Evolutionary conservation across 2,113 vertebrate genomes (phyloP).

Genomic region (Nothocercus julius): DNA sequence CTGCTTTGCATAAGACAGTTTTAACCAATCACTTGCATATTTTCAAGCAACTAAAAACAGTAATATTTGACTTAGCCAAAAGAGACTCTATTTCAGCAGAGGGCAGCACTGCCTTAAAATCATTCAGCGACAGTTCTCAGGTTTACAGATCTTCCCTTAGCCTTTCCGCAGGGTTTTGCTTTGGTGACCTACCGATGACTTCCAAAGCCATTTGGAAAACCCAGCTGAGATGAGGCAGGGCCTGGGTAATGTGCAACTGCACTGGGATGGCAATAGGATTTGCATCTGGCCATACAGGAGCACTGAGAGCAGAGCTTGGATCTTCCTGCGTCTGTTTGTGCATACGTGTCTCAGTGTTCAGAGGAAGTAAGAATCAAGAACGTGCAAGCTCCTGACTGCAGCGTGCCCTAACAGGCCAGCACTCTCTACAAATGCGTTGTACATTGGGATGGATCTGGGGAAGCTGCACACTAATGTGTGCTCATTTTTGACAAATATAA

Average conservation of each 20-base stretch:
- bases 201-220: not conserved
- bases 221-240: not conserved
- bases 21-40: not conserved
- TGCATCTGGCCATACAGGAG: not conserved
- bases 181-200: not conserved
- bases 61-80: not conserved
- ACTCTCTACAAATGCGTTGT: not conserved
- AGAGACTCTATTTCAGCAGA: not conserved
- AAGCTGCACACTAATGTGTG: not conserved
- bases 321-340: fast-evolving
- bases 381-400: not conserved
- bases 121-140: not conserved
- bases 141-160: not conserved
- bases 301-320: fast-evolving
- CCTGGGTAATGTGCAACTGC: not conserved
- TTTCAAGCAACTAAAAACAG: not conserved
- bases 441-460: not conserved
- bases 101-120: not conserved
- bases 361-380: not conserved
- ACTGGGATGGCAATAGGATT: not conserved
- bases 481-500: not conserved
- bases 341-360: not conserved
- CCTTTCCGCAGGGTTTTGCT: not conserved
- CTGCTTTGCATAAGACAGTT: not conserved
- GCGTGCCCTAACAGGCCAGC: not conserved